These are phyloP conservation scores for Thunnus albacares DNA, from an alignment of 2,797 vertebrate species.

Conservation along the genomic window DNA sequence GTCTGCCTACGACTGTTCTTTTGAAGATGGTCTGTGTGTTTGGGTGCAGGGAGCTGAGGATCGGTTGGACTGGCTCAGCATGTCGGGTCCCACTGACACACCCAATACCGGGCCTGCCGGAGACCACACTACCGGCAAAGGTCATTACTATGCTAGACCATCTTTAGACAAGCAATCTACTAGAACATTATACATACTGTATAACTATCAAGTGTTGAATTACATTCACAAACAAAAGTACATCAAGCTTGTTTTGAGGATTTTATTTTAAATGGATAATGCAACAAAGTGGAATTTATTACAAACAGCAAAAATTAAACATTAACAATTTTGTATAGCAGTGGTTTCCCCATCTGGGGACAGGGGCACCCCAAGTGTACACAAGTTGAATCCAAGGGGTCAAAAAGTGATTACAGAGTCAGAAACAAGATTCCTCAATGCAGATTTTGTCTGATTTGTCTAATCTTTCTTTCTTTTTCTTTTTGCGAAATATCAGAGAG, in stretches of 20 bases:
- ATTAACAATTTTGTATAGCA: background rate
- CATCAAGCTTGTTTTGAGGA: background rate
- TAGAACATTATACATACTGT: background rate
- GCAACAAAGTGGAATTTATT: background rate
- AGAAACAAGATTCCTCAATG: background rate
- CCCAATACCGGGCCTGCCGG: slow-evolving; percentile 83
- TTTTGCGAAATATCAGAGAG: background rate
- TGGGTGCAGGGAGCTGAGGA: slow-evolving; percentile 83
- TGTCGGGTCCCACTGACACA: slow-evolving; percentile 76
- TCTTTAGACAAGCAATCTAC: slow-evolving; percentile 22
- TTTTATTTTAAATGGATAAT: background rate
- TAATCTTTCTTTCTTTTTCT: background rate
- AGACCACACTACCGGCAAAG: slow-evolving; percentile 84
- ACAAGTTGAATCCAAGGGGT: background rate
- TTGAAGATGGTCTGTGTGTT: slow-evolving; percentile 80
- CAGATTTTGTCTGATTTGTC: background rate
- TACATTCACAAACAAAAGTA: background rate
- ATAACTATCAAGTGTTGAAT: background rate
- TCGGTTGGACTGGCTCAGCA: slow-evolving; percentile 78
- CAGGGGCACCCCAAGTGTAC: background rate
- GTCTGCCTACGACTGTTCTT: slow-evolving; percentile 73
- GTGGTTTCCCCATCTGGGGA: background rate
- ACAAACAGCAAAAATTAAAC: background rate
- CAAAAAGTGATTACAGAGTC: background rate
- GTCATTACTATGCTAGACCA: slow-evolving; percentile 52